Evolutionary conservation across 53 echinoderm and acorn worm species (phyloP).

Genomic region (Apostichopus leukothele): DNA sequence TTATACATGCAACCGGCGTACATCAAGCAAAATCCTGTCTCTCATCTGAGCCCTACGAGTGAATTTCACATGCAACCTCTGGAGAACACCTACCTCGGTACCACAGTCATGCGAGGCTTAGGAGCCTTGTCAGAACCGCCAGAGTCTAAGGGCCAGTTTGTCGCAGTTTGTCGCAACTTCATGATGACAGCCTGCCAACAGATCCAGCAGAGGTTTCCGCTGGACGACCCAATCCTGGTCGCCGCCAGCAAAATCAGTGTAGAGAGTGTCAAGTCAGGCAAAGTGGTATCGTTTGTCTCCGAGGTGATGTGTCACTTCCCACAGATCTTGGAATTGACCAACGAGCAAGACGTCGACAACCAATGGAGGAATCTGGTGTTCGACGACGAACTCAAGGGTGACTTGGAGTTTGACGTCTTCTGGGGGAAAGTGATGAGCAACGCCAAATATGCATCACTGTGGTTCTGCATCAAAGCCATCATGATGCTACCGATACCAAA

Average conservation of each 20-base stretch:
- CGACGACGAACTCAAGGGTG: background rate
- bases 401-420: slow-evolving; percentile 20
- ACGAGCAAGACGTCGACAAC: slow-evolving; percentile 23
- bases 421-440: slow-evolving; percentile 17
- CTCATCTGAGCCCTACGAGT: background rate
- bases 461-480: slow-evolving; percentile 34
- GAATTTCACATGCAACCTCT: slow-evolving; percentile 24
- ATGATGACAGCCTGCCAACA: slow-evolving; percentile 28
- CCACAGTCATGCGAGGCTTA: slow-evolving; percentile 13
- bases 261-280: background rate
- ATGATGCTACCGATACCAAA: slow-evolving; percentile 22
- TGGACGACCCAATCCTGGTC: slow-evolving; percentile 17
- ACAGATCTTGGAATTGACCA: slow-evolving; percentile 17
- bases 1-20: slow-evolving; percentile 3
- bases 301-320: slow-evolving; percentile 22
- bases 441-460: slow-evolving; percentile 2
- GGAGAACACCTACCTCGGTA: slow-evolving; percentile 27
- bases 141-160: slow-evolving; percentile 28
- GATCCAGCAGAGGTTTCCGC: slow-evolving; percentile 23
- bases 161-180: slow-evolving; percentile 14
- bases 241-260: slow-evolving; percentile 23
- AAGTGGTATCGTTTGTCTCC: slow-evolving; percentile 1
- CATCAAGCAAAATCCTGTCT: slow-evolving; percentile 2
- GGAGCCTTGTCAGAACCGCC: background rate
- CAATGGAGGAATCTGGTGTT: slow-evolving; percentile 26